These are phyloP conservation scores for Bubo bubo DNA, from an alignment of 2,113 vertebrate genomes.

Conservation along the genomic window DNA sequence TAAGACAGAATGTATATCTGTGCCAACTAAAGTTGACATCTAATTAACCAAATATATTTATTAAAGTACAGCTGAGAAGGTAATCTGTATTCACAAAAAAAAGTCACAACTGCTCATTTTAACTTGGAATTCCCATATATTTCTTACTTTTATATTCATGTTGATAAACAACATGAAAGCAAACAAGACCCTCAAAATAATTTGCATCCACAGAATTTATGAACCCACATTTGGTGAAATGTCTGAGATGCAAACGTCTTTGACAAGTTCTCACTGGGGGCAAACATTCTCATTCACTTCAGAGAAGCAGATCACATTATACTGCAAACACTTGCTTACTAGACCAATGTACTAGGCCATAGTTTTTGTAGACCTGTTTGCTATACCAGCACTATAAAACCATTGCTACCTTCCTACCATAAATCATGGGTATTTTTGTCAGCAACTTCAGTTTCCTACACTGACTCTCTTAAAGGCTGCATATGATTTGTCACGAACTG, in stretches of 20 bases:
- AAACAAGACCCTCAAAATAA: neutral
- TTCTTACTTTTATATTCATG: neutral
- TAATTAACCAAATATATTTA: conserved; percentile 82
- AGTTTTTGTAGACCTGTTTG: neutral
- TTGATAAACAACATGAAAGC: neutral
- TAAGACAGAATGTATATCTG: conserved; percentile 78
- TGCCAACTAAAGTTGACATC: conserved; percentile 73
- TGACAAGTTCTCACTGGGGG: neutral
- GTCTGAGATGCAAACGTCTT: neutral
- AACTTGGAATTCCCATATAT: neutral
- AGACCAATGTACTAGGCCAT: neutral
- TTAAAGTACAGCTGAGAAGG: conserved; percentile 46
- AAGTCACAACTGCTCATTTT: conserved; percentile 9
- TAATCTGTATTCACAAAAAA: conserved; percentile 31
- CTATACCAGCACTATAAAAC: neutral
- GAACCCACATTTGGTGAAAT: conserved; percentile 11
- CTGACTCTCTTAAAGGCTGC: neutral
- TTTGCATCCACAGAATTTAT: neutral
- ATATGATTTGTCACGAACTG: neutral
- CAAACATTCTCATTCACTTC: neutral
- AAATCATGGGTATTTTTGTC: neutral
- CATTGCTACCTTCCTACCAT: neutral
- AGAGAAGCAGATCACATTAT: neutral
- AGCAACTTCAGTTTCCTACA: neutral
- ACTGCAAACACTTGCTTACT: neutral